Base-by-base conservation (phyloP, 1,140 invertebrate species). In the Calycopis cecrops region DNA sequence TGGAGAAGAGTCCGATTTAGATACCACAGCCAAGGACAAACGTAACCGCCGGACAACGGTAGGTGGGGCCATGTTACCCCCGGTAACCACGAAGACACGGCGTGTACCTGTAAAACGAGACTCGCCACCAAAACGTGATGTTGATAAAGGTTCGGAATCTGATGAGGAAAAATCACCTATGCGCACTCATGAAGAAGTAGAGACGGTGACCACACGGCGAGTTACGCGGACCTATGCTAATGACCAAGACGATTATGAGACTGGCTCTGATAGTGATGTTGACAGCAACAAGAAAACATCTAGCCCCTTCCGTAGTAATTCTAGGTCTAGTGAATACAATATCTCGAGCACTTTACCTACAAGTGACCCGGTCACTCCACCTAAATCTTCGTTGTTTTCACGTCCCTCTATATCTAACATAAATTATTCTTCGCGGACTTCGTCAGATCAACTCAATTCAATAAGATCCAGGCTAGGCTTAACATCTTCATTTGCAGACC, bases 211-310 rank as follows among this genome's bases (percentile, higher is more conserved):
- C 8, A 87, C 82, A 12, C 73, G 82, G 0, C 77, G 79, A 14
- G 71, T 87, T 0, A 84, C 73, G 0, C 89, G 84, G 53, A 88
- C 72, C 0, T 90, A 88, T 59, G 60, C 73, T n/a, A 69, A 85
- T 14, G 86, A 84, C n/a, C 70, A 71, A 35, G 91, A 91, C 57
- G 90, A 89, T 16, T 85, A 91, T 53, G 91, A 91, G 61, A 91
- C 90, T 1, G 90, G 90, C 10, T 91, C 90, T 0, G 91, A 91
- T 52, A 88, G 87, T 65, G 83, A 87, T 61, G 79, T 88, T 4
- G 83, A 84, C 48, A 65, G 53, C 42, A 85, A 76, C 33, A 85
- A 80, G 57, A 87, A 84, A 56, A 79, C 72, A 3, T 68, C 76
- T 8, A 71, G 70, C 21, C 73, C 81, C n/a, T 81, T 75, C 38